Evolutionary conservation across 1,140 invertebrate genomes (phyloP), one percentile per base, ranked within the genome.

Genomic region (Ceratina japonica): DNA sequence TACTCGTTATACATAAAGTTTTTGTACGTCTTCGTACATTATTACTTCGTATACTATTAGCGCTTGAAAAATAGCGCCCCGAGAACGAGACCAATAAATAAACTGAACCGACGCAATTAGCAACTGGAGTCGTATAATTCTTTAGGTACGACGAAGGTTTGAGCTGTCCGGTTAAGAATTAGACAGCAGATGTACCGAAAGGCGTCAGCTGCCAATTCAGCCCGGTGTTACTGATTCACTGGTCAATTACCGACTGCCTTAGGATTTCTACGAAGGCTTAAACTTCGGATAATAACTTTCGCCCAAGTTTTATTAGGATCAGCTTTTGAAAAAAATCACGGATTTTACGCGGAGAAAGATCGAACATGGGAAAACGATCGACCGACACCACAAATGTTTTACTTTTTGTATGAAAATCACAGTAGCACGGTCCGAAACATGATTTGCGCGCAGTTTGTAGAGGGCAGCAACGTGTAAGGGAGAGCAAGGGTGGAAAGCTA

Each of bases 161-260:
- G 64, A 68, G 54, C 74, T 79, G 71, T 85, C 83, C 77, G 79
- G 81, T 81, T 81, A 82, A 78, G 79, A 86, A 77, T 77, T 79
- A 81, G 74, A 59, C 79, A 79, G 87, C 90, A 91, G 90, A 91
- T 91, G 90, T 86, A 88, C 82, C 80, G 79, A 79, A 76, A 88
- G 37, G 87, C 82, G 88, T 91, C 90, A 91, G 90, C 90, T 91
- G 89, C 87, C 88, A 2, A 65, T 63, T 69, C 83, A 84, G 87
- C 75, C 79, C 73, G 81, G 75, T 83, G 78, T 84, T 80, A 89
- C 86, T 88, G 89, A 90, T 90, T 91, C 86, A 86, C 80, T 37
- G 37, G 18, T 71, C 54, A 56, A 59, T 71, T 80, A 24, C 22
- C 52, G 12, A 69, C 18, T 80, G 27, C 7, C 52, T 54, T 24